phyloP scores from a whole-genome alignment of 2,888 invertebrate genomes.

The Xestia c-nigrum region DNA sequence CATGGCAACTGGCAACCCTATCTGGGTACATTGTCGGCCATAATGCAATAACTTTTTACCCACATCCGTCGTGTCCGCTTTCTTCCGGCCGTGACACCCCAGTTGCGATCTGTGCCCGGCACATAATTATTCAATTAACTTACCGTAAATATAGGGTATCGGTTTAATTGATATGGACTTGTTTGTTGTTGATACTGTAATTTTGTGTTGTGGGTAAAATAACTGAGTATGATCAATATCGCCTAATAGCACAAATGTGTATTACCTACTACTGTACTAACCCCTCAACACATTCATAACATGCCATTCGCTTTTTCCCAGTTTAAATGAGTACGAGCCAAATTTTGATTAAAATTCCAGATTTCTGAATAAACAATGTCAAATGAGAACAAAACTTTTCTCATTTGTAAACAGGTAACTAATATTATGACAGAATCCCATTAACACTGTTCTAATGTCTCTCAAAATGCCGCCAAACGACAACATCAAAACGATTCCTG shows the following conservation, averaged over 20 bases:
- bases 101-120: slow-evolving; percentile 84
- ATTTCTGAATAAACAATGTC: not conserved
- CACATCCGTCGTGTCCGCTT: slow-evolving; percentile 78
- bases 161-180: slow-evolving; percentile 43
- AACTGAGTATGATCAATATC: slow-evolving; percentile 7
- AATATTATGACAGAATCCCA: slow-evolving; percentile 20
- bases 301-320: not conserved
- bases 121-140: slow-evolving; percentile 76
- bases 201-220: slow-evolving; percentile 19
- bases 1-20: slow-evolving; percentile 59
- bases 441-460: not conserved
- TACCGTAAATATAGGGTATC: slow-evolving; percentile 63
- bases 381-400: not conserved
- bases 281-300: not conserved
- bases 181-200: slow-evolving; percentile 36
- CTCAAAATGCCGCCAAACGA: slow-evolving; percentile 18
- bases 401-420: slow-evolving; percentile 2
- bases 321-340: not conserved
- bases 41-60: slow-evolving; percentile 68
- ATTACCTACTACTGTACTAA: not conserved
- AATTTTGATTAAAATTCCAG: not conserved
- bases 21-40: slow-evolving; percentile 46
- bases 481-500: slow-evolving; percentile 25
- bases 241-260: not conserved
- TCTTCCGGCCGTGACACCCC: slow-evolving; percentile 86